phyloP scores from a whole-genome alignment of 1,140 invertebrate genomes.

The Sycophaga agraensis region DNA sequence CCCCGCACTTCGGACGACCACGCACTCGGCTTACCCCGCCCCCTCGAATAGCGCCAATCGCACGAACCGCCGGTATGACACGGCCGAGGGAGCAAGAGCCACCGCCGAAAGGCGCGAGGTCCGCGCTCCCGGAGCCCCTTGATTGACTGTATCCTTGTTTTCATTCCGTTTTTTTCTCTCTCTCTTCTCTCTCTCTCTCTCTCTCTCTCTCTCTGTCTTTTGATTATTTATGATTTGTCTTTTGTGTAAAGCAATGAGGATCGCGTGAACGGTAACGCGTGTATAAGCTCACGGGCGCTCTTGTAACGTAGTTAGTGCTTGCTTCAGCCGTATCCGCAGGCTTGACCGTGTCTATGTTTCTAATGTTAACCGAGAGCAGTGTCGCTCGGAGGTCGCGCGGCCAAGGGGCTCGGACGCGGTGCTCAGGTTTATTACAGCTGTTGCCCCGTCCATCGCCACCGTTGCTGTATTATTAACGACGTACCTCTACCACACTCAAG shows the following conservation, averaged over 20 bases:
- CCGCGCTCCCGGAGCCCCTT: too few relatives aligned
- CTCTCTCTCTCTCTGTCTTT: not conserved
- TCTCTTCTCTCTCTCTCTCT: not conserved
- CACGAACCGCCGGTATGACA: too few relatives aligned
- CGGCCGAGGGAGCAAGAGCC: too few relatives aligned
- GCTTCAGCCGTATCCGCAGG: slow-evolving; percentile 26
- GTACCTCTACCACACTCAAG: slow-evolving; percentile 50
- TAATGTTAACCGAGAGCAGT: slow-evolving; percentile 52
- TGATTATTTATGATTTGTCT: too few relatives aligned
- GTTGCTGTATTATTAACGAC: slow-evolving; percentile 50
- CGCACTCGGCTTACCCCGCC: not conserved
- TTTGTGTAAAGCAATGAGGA: too few relatives aligned
- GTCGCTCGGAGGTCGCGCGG: slow-evolving; percentile 45
- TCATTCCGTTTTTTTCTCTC: too few relatives aligned
- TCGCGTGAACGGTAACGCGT: too few relatives aligned
- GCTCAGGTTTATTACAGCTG: slow-evolving; percentile 50
- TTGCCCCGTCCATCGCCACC: slow-evolving; percentile 49
- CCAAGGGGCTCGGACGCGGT: slow-evolving; percentile 48
- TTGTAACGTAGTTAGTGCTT: slow-evolving; percentile 19
- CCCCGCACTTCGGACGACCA: too few relatives aligned
- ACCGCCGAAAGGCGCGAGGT: too few relatives aligned
- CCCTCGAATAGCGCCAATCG: not conserved
- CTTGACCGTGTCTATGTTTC: slow-evolving; percentile 48
- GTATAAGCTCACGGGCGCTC: too few relatives aligned
- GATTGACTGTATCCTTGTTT: too few relatives aligned